A percentile compares a stretch with the other conserved stretches of the same genome.
Conservation (phyloP, 1,140 invertebrate genomes). For the Drosophila serrata region DNA sequence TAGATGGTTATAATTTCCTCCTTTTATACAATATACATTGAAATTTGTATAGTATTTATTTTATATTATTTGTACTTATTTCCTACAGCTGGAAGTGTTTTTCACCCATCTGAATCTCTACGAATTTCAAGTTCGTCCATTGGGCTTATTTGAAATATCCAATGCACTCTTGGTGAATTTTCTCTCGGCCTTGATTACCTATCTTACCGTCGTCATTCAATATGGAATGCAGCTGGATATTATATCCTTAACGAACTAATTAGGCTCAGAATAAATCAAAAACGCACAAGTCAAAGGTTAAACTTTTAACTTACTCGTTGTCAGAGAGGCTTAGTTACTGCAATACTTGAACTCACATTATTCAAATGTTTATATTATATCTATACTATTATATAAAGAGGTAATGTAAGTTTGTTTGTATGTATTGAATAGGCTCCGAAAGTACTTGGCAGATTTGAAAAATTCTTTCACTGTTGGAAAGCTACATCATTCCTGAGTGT, state of each 20-base stretch:
- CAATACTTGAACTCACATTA: background rate
- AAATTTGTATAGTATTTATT: background rate
- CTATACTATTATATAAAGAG: no score
- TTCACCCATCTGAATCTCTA: constrained; percentile 35
- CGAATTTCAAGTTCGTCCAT: constrained; percentile 46
- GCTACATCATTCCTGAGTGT: no score
- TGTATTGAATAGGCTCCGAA: no score
- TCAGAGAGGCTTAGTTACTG: background rate
- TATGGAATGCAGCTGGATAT: constrained; percentile 15
- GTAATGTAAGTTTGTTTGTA: no score
- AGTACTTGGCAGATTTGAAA: no score
- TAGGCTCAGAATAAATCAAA: background rate
- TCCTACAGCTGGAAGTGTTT: constrained; percentile 58
- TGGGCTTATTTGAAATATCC: constrained; percentile 54
- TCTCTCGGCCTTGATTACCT: constrained; percentile 50
- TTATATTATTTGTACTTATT: no score
- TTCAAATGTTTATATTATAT: no score
- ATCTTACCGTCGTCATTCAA: constrained; percentile 51
- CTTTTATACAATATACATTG: background rate
- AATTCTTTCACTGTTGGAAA: no score
- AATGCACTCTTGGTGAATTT: constrained; percentile 55
- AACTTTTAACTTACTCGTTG: no score
- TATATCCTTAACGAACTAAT: no score
- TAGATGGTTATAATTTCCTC: background rate
- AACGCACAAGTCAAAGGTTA: no score